phyloP scores from a whole-genome alignment of 2,113 vertebrate species.

The Sander vitreus region DNA sequence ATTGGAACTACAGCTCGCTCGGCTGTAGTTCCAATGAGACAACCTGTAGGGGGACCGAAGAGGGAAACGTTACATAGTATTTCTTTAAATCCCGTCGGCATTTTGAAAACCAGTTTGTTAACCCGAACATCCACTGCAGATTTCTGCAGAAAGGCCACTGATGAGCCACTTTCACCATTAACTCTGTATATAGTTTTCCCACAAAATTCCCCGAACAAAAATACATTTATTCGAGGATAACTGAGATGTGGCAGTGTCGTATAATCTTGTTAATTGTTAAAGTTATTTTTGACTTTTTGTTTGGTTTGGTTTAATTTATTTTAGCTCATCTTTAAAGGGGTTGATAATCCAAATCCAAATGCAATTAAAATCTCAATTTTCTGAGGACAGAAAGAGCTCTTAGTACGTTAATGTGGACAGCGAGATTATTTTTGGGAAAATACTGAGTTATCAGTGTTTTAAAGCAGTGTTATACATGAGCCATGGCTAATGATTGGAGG shows the following conservation, averaged over 20 bases:
- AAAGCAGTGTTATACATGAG: background rate
- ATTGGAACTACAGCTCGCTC: too few species aligned
- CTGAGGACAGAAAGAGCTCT: background rate
- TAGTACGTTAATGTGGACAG: too few species aligned
- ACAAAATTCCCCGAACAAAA: background rate
- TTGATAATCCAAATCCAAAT: too few species aligned
- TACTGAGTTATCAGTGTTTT: background rate
- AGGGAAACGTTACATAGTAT: too few species aligned
- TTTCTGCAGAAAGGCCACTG: background rate
- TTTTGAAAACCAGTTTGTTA: too few species aligned
- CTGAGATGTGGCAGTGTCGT: too few species aligned
- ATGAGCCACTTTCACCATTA: background rate
- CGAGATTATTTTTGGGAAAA: background rate
- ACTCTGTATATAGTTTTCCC: background rate
- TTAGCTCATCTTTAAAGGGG: background rate
- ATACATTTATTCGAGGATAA: background rate
- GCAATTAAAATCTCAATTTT: background rate
- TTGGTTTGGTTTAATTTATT: background rate
- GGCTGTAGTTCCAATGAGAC: too few species aligned
- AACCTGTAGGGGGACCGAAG: too few species aligned
- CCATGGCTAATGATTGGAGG: background rate
- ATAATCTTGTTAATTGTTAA: background rate
- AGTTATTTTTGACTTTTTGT: background rate
- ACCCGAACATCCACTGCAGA: background rate
- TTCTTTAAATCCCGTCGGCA: too few species aligned